Percentiles rank a stretch among this genome's conserved stretches.
These are phyloP conservation scores for Gopherus evgoodei DNA, from an alignment of 2,113 vertebrate genomes.

Conservation along the genomic window DNA sequence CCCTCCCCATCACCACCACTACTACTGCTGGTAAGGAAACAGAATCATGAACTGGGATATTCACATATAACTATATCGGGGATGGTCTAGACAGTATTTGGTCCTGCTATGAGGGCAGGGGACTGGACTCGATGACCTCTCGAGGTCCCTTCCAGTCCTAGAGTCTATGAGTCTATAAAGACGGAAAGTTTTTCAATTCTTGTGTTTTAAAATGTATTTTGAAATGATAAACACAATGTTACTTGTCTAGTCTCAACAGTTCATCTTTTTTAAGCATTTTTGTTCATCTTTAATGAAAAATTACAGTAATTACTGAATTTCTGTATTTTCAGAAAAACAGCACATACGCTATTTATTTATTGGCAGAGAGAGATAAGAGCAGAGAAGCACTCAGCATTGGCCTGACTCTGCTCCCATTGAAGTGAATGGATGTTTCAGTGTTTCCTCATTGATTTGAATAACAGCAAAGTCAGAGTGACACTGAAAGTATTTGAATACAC, in stretches of 20 bases:
- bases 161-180: background rate
- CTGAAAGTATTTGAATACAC: background rate
- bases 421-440: background rate
- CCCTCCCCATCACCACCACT: background rate
- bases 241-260: background rate
- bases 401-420: background rate
- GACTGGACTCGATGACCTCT: too few species aligned
- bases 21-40: fast-evolving
- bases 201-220: background rate
- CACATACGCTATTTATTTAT: background rate
- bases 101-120: too few species aligned
- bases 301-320: background rate
- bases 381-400: background rate
- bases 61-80: background rate
- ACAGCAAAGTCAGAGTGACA: background rate
- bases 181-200: background rate
- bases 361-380: background rate
- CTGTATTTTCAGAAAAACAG: background rate
- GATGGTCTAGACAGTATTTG: too few species aligned
- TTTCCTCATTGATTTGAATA: background rate
- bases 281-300: slow-evolving; percentile 32
- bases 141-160: too few species aligned
- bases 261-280: background rate
- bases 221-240: background rate
- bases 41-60: background rate